A percentile compares a stretch with the other conserved stretches of the same genome.
Conservation (phyloP, 2,113 vertebrate genomes). For the Sylvia atricapilla region DNA sequence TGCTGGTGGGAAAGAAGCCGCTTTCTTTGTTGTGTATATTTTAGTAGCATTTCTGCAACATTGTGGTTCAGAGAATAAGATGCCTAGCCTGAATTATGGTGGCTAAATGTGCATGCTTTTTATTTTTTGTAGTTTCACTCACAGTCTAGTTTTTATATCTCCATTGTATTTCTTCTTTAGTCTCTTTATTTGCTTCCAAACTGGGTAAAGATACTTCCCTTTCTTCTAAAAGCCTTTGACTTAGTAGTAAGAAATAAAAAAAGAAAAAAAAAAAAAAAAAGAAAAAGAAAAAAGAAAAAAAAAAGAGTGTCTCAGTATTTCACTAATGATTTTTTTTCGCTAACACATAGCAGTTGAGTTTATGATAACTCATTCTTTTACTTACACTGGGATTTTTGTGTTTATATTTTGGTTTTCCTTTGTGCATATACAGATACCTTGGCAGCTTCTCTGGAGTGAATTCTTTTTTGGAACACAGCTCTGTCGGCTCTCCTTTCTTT, state of each 20-base stretch:
- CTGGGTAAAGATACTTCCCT: neutral
- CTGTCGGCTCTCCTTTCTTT: neutral
- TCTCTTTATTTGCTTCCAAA: neutral
- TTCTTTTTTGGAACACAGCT: neutral
- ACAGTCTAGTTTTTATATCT: neutral
- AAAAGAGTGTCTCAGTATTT: neutral
- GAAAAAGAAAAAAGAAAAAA: neutral
- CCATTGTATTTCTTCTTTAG: neutral
- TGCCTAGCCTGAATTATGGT: neutral
- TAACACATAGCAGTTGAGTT: neutral
- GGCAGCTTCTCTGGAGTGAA: neutral
- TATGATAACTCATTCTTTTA: neutral
- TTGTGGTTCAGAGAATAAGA: neutral
- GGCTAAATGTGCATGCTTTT: neutral
- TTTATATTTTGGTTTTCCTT: slow-evolving; percentile 19
- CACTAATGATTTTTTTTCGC: neutral
- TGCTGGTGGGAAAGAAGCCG: neutral
- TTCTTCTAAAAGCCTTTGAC: neutral
- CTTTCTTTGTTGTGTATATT: neutral
- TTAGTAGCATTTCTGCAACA: neutral
- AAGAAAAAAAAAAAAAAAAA: neutral
- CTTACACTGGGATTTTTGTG: neutral
- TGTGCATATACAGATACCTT: neutral
- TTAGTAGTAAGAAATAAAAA: neutral
- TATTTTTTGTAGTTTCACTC: neutral